Conservation (phyloP, 2,113 vertebrate genomes). For the Delphinus delphis region DNA sequence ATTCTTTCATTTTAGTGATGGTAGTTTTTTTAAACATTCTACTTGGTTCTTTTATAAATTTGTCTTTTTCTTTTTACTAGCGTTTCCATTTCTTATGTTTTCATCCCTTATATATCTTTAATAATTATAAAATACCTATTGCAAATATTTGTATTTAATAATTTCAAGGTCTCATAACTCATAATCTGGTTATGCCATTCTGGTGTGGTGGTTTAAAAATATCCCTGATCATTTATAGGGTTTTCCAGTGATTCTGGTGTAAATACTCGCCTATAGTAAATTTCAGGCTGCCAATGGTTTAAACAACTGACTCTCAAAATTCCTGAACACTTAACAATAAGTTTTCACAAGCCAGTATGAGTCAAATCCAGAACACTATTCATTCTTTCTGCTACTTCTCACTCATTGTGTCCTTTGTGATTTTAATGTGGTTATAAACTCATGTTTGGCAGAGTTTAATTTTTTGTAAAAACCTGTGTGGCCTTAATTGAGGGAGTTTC, state of each 20-base stretch:
- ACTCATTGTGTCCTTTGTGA: background rate
- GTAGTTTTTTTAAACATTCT: background rate
- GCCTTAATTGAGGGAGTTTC: background rate
- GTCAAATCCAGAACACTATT: background rate
- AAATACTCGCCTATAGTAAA: background rate
- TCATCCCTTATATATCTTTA: background rate
- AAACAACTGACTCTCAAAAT: background rate
- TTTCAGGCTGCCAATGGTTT: background rate
- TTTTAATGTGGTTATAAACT: background rate
- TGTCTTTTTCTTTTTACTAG: background rate
- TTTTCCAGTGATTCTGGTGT: background rate
- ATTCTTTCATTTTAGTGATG: background rate
- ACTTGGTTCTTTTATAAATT: conserved; percentile 2
- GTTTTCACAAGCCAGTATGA: background rate
- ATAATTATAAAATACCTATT: background rate
- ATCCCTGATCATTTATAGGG: background rate
- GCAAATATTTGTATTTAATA: background rate
- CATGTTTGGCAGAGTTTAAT: background rate
- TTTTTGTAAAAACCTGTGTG: background rate
- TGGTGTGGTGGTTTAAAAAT: background rate
- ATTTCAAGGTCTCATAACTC: background rate
- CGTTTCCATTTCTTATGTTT: background rate
- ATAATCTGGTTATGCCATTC: background rate
- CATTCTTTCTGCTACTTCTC: background rate
- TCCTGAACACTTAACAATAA: background rate